Conservation (phyloP, 2,113 vertebrate genomes). For the Cottus gobio region DNA sequence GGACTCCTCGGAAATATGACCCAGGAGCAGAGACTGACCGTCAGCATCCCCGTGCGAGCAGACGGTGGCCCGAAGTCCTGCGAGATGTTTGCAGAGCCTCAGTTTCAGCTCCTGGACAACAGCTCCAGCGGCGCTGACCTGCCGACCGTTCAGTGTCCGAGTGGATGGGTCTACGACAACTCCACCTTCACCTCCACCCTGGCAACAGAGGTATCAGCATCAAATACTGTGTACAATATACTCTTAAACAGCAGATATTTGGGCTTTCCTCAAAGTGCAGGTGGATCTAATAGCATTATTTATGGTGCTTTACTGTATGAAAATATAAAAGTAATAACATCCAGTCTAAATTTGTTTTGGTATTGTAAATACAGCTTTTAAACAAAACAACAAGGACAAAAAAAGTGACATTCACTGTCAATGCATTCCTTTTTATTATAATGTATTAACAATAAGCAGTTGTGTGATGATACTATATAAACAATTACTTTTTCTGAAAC, state of each 20-base stretch:
- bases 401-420: not conserved
- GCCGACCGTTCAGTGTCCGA: constrained; percentile 77
- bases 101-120: constrained; percentile 81
- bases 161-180: constrained; percentile 88
- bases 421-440: not conserved
- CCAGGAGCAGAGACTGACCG: constrained; percentile 71
- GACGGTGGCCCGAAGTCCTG: constrained; percentile 85
- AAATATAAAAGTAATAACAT: no score
- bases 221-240: no score
- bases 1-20: constrained; percentile 80
- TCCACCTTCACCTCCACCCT: constrained; percentile 88
- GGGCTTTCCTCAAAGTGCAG: not conserved
- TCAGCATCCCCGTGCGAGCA: constrained; percentile 77
- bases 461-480: not conserved
- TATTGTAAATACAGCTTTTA: no score
- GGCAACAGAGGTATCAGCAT: constrained; percentile 84
- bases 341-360: no score
- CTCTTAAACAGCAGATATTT: not conserved
- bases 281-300: not conserved
- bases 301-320: no score
- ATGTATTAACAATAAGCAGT: not conserved
- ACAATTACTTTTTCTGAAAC: not conserved
- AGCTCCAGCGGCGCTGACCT: constrained; percentile 48
- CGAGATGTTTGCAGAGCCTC: constrained; percentile 83
- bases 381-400: no score